A percentile compares a stretch with the other conserved stretches of the same genome.
These are phyloP conservation scores for Oreonectes daqikongensis DNA, from an alignment of 2,797 vertebrate species.

Conservation along the genomic window DNA sequence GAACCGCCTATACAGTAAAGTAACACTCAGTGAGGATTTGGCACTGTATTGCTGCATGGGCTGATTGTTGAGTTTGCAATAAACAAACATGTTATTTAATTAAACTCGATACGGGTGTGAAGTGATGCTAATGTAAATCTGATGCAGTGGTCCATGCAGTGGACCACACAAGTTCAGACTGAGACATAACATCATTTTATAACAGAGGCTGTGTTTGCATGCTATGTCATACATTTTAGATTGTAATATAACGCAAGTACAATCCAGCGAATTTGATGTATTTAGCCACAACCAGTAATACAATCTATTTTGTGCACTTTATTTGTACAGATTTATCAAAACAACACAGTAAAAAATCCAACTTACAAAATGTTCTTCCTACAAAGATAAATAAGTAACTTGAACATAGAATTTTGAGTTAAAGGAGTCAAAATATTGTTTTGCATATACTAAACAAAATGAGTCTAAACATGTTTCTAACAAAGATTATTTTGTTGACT, in stretches of 20 bases:
- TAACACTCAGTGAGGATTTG: background rate
- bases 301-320: too few relatives aligned
- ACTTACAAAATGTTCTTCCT: too few relatives aligned
- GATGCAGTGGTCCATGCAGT: background rate
- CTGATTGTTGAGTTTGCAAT: background rate
- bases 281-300: too few relatives aligned
- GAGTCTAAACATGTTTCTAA: too few relatives aligned
- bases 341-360: too few relatives aligned
- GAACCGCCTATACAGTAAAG: background rate
- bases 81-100: background rate
- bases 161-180: background rate
- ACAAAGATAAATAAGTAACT: too few relatives aligned
- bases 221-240: background rate
- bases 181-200: background rate
- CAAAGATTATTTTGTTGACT: too few relatives aligned
- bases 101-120: background rate
- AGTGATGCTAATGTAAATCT: background rate
- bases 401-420: too few relatives aligned
- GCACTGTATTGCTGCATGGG: background rate
- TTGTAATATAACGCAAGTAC: background rate
- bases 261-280: background rate
- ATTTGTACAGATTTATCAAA: too few relatives aligned
- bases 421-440: too few relatives aligned
- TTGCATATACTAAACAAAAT: too few relatives aligned
- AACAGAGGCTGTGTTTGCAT: background rate